Conservation (phyloP, 2,888 invertebrate species). For the Rosalia funebris region DNA sequence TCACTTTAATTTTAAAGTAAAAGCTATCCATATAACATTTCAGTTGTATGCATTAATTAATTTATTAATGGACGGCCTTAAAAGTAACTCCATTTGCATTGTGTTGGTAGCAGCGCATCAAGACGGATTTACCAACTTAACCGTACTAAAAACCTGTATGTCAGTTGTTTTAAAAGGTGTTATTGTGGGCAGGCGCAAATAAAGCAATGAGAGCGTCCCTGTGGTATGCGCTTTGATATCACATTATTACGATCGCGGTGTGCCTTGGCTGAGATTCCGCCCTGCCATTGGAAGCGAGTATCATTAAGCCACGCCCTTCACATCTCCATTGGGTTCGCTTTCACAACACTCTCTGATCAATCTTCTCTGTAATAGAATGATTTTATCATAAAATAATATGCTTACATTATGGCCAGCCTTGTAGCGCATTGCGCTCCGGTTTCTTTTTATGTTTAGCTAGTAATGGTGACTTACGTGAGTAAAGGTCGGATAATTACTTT, state of each 20-base stretch:
- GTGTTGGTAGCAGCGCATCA: background rate
- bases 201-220: constrained; percentile 19
- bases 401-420: background rate
- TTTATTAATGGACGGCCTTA: too few species aligned
- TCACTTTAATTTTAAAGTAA: too few species aligned
- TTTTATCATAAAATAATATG: constrained; percentile 22
- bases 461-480: too few species aligned
- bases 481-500: too few species aligned
- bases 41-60: too few species aligned
- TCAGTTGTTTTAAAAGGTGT: constrained; percentile 24
- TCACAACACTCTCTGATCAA: constrained; percentile 25
- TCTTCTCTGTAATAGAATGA: constrained; percentile 27
- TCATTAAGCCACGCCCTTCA: constrained; percentile 53
- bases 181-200: constrained; percentile 38
- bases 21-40: too few species aligned
- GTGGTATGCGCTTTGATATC: constrained; percentile 55
- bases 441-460: background rate
- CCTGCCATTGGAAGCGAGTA: constrained; percentile 54
- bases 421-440: background rate
- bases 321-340: constrained; percentile 54
- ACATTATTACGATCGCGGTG: constrained; percentile 58
- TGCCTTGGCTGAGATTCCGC: constrained; percentile 49
- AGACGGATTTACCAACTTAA: constrained; percentile 5
- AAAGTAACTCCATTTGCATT: too few species aligned
- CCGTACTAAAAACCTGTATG: constrained; percentile 5